Evolutionary conservation across 2,888 invertebrate species (phyloP).

Genomic region (Aspidiotus destructor): DNA sequence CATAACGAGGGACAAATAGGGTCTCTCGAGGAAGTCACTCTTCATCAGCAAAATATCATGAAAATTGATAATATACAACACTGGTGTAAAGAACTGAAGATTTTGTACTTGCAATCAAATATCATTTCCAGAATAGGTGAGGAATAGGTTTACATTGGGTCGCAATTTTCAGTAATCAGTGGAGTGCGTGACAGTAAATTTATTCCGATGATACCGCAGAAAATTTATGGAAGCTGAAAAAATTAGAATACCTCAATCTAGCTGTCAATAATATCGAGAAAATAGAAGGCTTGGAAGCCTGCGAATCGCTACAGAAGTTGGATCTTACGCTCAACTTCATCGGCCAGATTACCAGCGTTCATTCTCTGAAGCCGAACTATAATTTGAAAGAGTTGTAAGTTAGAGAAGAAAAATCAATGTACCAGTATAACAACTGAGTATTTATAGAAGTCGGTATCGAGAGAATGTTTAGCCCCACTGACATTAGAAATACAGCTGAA

Average conservation of each 20-base stretch:
- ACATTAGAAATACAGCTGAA: too few species aligned
- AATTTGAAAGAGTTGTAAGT: slow-evolving; percentile 55
- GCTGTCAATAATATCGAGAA: slow-evolving; percentile 84
- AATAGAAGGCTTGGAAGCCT: slow-evolving; percentile 79
- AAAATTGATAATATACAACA: slow-evolving; percentile 79
- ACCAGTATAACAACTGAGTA: too few species aligned
- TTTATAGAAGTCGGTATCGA: too few species aligned
- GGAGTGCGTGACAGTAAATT: background rate
- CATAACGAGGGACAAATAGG: slow-evolving; percentile 86
- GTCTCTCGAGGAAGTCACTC: slow-evolving; percentile 79
- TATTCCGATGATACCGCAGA: slow-evolving; percentile 47
- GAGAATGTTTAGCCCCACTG: too few species aligned
- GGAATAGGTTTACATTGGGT: slow-evolving; percentile 1
- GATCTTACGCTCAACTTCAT: slow-evolving; percentile 91
- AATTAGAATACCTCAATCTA: slow-evolving; percentile 75
- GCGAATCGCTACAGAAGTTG: slow-evolving; percentile 80
- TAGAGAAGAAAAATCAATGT: too few species aligned
- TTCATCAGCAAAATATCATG: slow-evolving; percentile 90
- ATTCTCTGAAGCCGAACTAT: slow-evolving; percentile 54
- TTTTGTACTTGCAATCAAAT: slow-evolving; percentile 82
- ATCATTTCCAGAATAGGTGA: slow-evolving; percentile 73
- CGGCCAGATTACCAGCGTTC: slow-evolving; percentile 70
- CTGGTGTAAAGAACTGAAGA: slow-evolving; percentile 81
- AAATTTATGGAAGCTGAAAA: slow-evolving; percentile 76
- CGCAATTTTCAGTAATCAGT: background rate